Conservation (phyloP, 2,888 invertebrate species). For the Leucozona laternaria region DNA sequence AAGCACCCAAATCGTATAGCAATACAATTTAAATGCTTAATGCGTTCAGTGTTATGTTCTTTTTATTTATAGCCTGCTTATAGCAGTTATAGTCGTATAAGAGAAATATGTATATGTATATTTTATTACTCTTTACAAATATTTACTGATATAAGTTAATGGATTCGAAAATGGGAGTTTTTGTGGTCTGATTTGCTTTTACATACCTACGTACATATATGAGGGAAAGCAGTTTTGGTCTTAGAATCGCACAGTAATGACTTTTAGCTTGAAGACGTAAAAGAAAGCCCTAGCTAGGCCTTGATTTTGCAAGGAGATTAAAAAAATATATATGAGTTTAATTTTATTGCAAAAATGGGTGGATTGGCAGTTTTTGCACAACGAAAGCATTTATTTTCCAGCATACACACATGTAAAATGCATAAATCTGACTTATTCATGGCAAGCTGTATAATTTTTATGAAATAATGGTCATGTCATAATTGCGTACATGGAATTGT, state of each 20-base stretch:
- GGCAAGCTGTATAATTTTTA: neutral
- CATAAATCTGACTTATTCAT: conserved; percentile 28
- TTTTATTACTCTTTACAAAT: conserved; percentile 21
- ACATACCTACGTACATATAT: neutral
- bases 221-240: neutral
- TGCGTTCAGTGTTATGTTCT: conserved; percentile 12
- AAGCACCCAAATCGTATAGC: conserved; percentile 32
- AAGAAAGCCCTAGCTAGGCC: neutral
- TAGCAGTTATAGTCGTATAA: conserved; percentile 12
- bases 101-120: conserved; percentile 1
- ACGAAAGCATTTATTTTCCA: conserved; percentile 3
- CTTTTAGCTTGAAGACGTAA: neutral
- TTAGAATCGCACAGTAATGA: conserved; percentile 6
- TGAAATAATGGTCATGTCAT: neutral
- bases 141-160: conserved; percentile 35
- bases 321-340: conserved; percentile 17
- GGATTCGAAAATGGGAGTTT: conserved; percentile 13
- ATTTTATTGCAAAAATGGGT: conserved; percentile 20
- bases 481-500: neutral
- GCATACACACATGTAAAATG: neutral
- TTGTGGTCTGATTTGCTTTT: conserved; percentile 8
- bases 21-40: conserved; percentile 44
- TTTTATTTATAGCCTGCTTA: conserved; percentile 33
- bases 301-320: neutral
- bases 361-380: conserved; percentile 12